Conservation (phyloP, 2,888 invertebrate species). For the Mythimna pallens region DNA sequence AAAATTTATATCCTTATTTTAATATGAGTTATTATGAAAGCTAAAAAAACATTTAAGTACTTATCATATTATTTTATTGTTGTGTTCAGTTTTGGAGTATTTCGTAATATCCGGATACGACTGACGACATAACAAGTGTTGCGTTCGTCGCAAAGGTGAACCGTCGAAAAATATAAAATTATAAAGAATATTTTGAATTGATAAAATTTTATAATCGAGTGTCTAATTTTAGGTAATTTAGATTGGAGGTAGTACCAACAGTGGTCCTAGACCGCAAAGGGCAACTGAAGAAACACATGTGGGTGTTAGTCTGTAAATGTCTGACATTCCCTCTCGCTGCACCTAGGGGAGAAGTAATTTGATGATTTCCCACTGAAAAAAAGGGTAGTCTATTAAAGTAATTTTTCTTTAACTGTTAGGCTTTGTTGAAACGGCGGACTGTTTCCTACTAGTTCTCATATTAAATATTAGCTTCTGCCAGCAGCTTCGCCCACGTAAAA, state of each 20-base stretch:
- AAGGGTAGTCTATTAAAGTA: too few relatives aligned
- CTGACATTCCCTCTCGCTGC: too few relatives aligned
- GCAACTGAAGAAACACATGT: too few relatives aligned
- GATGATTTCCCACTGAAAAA: too few relatives aligned
- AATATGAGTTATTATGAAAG: conserved; percentile 24
- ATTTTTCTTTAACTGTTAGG: too few relatives aligned
- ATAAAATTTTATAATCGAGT: not conserved
- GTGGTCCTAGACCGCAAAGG: too few relatives aligned
- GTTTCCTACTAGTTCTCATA: too few relatives aligned
- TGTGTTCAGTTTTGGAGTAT: conserved; percentile 29
- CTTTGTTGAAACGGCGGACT: too few relatives aligned
- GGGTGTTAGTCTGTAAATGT: too few relatives aligned
- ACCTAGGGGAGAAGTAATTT: too few relatives aligned
- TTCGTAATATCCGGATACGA: conserved; percentile 43
- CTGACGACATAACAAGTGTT: conserved; percentile 22
- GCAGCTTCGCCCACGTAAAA: too few relatives aligned
- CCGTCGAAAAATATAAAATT: conserved; percentile 1
- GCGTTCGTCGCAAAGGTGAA: conserved; percentile 31
- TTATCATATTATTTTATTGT: conserved; percentile 17
- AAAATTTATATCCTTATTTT: conserved; percentile 39
- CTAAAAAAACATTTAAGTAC: conserved; percentile 20
- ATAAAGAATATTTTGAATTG: not conserved
- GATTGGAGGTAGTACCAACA: not conserved
- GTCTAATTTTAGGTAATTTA: not conserved
- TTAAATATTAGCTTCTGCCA: too few relatives aligned